Percentiles rank a stretch among this genome's conserved stretches.
Evolutionary conservation across 2,888 invertebrate genomes (phyloP).

Genomic region (Odontothrips loti): DNA sequence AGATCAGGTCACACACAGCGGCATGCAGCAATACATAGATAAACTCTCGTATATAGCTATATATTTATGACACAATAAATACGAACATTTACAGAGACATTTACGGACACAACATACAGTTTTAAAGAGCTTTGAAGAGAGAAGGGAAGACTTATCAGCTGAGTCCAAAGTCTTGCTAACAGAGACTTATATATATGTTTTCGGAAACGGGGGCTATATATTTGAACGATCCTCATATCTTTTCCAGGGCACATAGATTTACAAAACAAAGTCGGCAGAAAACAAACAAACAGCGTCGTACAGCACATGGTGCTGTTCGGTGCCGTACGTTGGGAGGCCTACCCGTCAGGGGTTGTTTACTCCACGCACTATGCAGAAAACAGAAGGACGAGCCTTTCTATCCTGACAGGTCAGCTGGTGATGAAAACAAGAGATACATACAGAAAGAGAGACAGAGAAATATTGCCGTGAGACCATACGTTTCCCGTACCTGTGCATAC

Average conservation of each 20-base stretch:
- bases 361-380: too few relatives aligned
- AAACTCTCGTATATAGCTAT: neutral
- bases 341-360: too few relatives aligned
- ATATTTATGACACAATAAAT: neutral
- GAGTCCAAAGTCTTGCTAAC: neutral
- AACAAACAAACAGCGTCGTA: neutral
- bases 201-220: neutral
- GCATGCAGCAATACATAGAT: neutral
- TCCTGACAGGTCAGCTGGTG: too few relatives aligned
- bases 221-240: neutral
- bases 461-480: too few relatives aligned
- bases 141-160: neutral
- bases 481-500: too few relatives aligned
- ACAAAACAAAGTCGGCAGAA: neutral
- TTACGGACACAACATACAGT: neutral
- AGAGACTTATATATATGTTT: neutral
- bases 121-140: neutral
- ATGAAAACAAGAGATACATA: too few relatives aligned
- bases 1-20: constrained; percentile 21
- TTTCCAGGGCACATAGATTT: neutral
- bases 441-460: too few relatives aligned
- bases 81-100: constrained; percentile 15
- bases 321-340: neutral
- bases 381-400: too few relatives aligned
- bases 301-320: neutral